Evolutionary conservation across 1,140 invertebrate species (phyloP).

Genomic region (Ceratosolen fusciceps): DNA sequence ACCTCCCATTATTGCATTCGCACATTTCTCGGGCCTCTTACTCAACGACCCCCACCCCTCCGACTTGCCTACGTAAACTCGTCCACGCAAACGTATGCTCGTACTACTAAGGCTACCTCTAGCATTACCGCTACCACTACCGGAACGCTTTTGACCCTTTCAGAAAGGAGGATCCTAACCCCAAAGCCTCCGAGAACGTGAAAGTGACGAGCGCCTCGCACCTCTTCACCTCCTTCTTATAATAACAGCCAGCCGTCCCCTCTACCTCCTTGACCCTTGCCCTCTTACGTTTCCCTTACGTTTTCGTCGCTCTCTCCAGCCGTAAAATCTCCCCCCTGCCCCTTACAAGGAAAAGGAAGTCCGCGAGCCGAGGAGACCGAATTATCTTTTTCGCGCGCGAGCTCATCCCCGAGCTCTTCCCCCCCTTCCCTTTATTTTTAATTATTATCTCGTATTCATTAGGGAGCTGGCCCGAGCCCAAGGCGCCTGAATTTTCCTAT

Average conservation of each 20-base stretch:
- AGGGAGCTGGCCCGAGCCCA: no score
- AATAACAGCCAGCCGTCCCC: no score
- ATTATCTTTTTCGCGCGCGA: background rate
- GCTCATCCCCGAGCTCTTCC: background rate
- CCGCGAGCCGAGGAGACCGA: background rate
- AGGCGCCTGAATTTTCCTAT: no score
- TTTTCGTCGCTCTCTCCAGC: background rate
- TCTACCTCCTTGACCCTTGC: no score
- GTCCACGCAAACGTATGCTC: background rate
- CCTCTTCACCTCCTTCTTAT: slow-evolving; percentile 1
- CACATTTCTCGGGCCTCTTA: slow-evolving; percentile 10
- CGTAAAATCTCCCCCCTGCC: background rate
- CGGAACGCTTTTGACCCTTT: slow-evolving; percentile 14
- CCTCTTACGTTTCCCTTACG: background rate
- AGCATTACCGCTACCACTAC: no score
- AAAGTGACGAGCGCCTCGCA: slow-evolving; percentile 7
- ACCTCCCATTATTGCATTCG: slow-evolving; percentile 23
- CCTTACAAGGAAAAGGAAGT: background rate
- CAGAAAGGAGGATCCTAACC: slow-evolving; percentile 16
- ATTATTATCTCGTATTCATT: background rate
- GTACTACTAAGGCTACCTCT: no score
- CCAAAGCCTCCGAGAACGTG: slow-evolving; percentile 1
- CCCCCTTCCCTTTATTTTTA: background rate
- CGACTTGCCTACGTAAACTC: background rate
- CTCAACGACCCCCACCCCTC: background rate